Conservation (phyloP, 1,140 invertebrate genomes). For the Zaprionus kolodkinae region DNA sequence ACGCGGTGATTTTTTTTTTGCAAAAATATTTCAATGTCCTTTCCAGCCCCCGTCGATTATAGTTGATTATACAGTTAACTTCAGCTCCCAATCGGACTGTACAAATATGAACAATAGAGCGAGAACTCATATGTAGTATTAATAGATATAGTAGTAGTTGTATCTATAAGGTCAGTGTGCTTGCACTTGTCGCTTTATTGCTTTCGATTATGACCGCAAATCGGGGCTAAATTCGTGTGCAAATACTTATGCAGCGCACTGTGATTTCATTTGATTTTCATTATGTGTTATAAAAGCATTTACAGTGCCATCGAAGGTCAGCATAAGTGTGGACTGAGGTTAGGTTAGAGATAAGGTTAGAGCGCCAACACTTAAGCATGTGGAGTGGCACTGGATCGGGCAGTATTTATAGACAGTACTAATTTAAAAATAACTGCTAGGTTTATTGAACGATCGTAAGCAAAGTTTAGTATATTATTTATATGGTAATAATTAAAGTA, state of each 20-base stretch:
- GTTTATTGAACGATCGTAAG: no score
- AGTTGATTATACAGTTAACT: constrained; percentile 57
- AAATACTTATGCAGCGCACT: constrained; percentile 48
- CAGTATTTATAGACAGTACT: no score
- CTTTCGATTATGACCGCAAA: constrained; percentile 60
- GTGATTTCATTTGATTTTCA: constrained; percentile 53
- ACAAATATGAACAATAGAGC: constrained; percentile 39
- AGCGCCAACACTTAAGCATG: constrained; percentile 3
- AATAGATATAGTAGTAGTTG: neutral
- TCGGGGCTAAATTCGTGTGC: constrained; percentile 63
- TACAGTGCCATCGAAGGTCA: constrained; percentile 45
- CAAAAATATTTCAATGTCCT: constrained; percentile 78
- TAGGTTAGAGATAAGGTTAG: constrained; percentile 7
- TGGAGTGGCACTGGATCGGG: neutral
- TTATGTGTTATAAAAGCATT: constrained; percentile 29
- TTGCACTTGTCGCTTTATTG: constrained; percentile 60
- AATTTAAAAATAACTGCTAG: no score
- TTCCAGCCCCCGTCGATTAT: constrained; percentile 28
- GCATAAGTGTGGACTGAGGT: constrained; percentile 36
- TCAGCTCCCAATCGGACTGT: constrained; percentile 35
- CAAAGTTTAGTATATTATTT: no score
- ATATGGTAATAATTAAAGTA: no score
- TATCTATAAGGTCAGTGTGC: constrained; percentile 61
- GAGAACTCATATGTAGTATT: constrained; percentile 12
- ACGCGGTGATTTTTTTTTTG: constrained; percentile 40